A percentile compares a stretch with the other conserved stretches of the same genome.
Evolutionary conservation across 2,888 invertebrate genomes (phyloP).

Genomic region (Augiades crinisus): DNA sequence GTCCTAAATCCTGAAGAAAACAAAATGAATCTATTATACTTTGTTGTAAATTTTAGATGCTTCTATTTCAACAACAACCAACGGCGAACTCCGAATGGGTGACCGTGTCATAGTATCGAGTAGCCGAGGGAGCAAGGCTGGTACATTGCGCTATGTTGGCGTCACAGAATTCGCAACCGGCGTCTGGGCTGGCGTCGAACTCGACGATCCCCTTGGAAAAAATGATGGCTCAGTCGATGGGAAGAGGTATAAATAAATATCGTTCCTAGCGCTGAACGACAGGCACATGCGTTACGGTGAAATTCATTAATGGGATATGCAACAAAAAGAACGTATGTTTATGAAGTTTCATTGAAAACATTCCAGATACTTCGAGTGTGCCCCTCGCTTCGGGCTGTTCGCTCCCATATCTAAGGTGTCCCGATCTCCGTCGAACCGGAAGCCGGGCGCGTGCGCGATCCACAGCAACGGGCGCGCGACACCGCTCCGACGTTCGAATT

Average conservation of each 20-base stretch:
- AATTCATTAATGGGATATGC: background rate
- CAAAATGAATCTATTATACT: background rate
- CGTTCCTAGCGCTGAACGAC: background rate
- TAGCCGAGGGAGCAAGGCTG: slow-evolving; percentile 93
- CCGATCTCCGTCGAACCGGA: slow-evolving; percentile 89
- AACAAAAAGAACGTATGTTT: background rate
- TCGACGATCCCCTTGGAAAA: slow-evolving; percentile 96
- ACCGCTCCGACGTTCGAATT: slow-evolving; percentile 85
- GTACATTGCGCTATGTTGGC: slow-evolving; percentile 92
- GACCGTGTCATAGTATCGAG: slow-evolving; percentile 95
- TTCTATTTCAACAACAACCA: slow-evolving; percentile 70
- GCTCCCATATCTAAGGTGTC: slow-evolving; percentile 95
- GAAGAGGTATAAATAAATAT: slow-evolving; percentile 83
- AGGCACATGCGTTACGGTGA: no score
- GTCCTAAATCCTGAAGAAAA: no score
- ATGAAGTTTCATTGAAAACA: slow-evolving; percentile 9
- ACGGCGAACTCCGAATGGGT: slow-evolving; percentile 88
- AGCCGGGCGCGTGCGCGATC: slow-evolving; percentile 83
- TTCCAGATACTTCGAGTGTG: slow-evolving; percentile 96
- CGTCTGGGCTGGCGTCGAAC: slow-evolving; percentile 97
- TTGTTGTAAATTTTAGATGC: slow-evolving; percentile 52
- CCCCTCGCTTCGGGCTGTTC: slow-evolving; percentile 95
- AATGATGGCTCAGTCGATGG: slow-evolving; percentile 98
- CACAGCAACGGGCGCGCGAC: slow-evolving; percentile 84
- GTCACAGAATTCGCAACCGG: slow-evolving; percentile 95